Conservation (phyloP, 2,797 vertebrate genomes). For the Pipistrellus pygmaeus region DNA sequence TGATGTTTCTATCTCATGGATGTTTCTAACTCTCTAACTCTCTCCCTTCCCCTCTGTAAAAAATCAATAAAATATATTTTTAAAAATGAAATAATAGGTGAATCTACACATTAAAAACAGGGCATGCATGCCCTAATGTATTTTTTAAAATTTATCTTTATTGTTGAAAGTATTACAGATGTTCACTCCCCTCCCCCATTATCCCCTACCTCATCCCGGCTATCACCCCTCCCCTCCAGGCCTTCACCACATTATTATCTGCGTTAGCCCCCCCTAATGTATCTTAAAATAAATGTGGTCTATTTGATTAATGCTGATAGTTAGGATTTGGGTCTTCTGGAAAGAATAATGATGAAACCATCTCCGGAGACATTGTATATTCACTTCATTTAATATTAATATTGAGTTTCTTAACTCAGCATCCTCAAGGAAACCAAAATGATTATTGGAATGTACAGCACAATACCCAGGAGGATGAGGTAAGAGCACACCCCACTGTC, state of each 20-base stretch:
- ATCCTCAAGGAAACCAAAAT: constrained; percentile 64
- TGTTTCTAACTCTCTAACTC: too few relatives aligned
- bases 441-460: constrained; percentile 37
- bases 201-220: too few relatives aligned
- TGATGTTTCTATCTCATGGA: too few relatives aligned
- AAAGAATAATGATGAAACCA: constrained; percentile 54
- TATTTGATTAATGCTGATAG: constrained; percentile 62
- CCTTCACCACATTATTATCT: too few relatives aligned
- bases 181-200: too few relatives aligned
- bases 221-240: too few relatives aligned
- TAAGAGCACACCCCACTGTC: background rate
- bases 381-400: constrained; percentile 80
- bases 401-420: constrained; percentile 67
- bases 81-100: background rate
- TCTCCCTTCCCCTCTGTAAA: too few relatives aligned
- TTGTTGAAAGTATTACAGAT: too few relatives aligned
- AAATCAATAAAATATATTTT: too few relatives aligned
- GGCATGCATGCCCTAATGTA: background rate
- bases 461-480: background rate
- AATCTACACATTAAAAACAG: constrained; percentile 20
- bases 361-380: constrained; percentile 72
- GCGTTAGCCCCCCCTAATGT: background rate
- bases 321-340: constrained; percentile 64
- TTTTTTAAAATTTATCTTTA: background rate
- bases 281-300: constrained; percentile 53